These are phyloP conservation scores for Dipus sagitta DNA, from an alignment of 2,797 vertebrate species.

Conservation along the genomic window DNA sequence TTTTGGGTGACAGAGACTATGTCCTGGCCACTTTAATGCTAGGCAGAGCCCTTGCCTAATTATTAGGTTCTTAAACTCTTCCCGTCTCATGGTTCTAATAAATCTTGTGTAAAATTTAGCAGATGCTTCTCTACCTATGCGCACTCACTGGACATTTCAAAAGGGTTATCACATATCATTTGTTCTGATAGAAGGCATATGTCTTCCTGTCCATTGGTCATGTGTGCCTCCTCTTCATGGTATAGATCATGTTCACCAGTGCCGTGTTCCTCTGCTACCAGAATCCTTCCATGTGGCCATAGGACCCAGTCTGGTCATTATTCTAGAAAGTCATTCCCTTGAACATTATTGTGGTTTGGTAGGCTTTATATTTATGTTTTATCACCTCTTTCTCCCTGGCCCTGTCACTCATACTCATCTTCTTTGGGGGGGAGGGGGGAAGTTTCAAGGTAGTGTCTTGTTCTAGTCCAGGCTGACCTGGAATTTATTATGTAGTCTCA, in stretches of 20 bases:
- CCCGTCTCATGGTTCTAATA: neutral
- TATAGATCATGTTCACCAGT: neutral
- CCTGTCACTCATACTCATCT: neutral
- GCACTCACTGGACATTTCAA: neutral
- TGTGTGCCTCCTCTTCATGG: neutral
- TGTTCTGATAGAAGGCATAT: neutral
- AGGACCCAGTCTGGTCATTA: neutral
- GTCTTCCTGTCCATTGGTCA: neutral
- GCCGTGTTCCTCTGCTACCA: neutral
- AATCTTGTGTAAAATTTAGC: neutral
- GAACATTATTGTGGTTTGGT: too few relatives aligned
- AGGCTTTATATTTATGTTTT: neutral
- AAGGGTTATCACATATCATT: neutral
- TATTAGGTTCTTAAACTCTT: slow-evolving; percentile 66
- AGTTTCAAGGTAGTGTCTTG: too few relatives aligned
- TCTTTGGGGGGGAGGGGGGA: neutral
- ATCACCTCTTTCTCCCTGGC: neutral
- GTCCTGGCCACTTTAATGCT: slow-evolving; percentile 71
- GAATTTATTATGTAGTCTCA: too few relatives aligned
- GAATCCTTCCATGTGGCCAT: accelerated
- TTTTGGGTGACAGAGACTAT: slow-evolving; percentile 64
- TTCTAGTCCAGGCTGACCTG: too few relatives aligned
- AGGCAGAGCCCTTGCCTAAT: slow-evolving; percentile 68
- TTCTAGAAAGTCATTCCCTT: neutral
- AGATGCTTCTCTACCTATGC: neutral